Percentiles rank a stretch among this genome's conserved stretches.
phyloP scores from a whole-genome alignment of 2,797 vertebrate species.

The Eulemur mongoz region DNA sequence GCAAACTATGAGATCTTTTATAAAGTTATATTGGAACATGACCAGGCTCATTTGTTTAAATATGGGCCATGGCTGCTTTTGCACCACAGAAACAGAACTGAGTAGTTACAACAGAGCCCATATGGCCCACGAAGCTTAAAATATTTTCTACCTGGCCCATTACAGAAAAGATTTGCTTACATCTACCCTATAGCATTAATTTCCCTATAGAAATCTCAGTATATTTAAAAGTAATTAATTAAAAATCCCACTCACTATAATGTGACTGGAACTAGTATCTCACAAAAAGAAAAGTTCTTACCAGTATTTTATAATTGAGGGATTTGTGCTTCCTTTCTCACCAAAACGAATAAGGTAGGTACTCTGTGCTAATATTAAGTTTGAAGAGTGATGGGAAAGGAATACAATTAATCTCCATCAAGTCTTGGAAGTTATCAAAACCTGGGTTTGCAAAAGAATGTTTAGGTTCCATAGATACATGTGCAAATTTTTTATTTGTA shows the following conservation, averaged over 20 bases:
- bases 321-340: neutral
- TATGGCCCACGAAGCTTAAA: neutral
- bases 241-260: neutral
- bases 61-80: neutral
- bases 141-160: neutral
- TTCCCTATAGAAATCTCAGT: neutral
- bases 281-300: neutral
- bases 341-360: neutral
- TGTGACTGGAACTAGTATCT: neutral
- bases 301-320: neutral
- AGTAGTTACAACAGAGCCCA: neutral
- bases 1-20: neutral
- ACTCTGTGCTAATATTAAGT: neutral
- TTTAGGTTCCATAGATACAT: neutral
- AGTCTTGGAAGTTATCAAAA: neutral
- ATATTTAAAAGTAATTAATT: constrained; percentile 9
- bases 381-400: neutral
- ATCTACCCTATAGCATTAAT: neutral
- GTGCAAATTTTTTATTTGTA: neutral
- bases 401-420: neutral
- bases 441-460: neutral
- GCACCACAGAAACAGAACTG: neutral
- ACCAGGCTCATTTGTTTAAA: neutral
- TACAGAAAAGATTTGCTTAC: neutral
- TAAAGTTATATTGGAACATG: neutral